Evolutionary conservation across 1,140 invertebrate genomes (phyloP), one percentile per base, ranked within the genome.

Genomic region (Hypsibius dujardini): DNA sequence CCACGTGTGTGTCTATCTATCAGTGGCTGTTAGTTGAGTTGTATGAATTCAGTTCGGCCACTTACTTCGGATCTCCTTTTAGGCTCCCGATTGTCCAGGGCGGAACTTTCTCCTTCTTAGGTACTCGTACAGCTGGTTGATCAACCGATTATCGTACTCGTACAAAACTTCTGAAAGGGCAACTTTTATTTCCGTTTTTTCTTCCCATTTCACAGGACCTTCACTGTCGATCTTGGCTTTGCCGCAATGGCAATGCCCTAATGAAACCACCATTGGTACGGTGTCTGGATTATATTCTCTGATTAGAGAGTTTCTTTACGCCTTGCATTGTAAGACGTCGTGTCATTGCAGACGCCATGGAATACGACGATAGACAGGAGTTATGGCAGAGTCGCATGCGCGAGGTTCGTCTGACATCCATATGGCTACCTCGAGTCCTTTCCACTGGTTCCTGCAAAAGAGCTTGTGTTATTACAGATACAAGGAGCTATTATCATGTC

Each of bases 401-500:
- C 73, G 88, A 90, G 77, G 79, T 75, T 60, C 3, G 47, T 70
- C 12, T 46, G 40, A 73, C 46, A 12, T n/a, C 28, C 1, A 45
- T 47, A 73, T 3, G 50, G 47, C 2, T 71, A 72, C 2, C 56
- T 42, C 70, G 40, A 42, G 28, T 70, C 15, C 28, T 42, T 46
- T 60, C 46, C 2, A 42, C 42, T 50, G 40, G 59, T 71, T 71
- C 28, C n/a, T 3, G 42, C 1, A 40, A 59, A 45, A 28, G 42
- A 28, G 28, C 46, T n/a, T 46, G 2, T 71, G 2, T 47, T 1
- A 72, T 74, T 28, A 47, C 73, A 80, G 79, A 77, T 91, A 28
- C 90, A 89, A 0, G 89, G 89, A 0, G 88, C 89, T 1, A 90
- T 92, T 50, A 86, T 88, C n/a, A 84, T 89, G 0, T 87, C 89